Evolutionary conservation across 2,888 invertebrate genomes (phyloP).

Genomic region (Polyploca ridens): DNA sequence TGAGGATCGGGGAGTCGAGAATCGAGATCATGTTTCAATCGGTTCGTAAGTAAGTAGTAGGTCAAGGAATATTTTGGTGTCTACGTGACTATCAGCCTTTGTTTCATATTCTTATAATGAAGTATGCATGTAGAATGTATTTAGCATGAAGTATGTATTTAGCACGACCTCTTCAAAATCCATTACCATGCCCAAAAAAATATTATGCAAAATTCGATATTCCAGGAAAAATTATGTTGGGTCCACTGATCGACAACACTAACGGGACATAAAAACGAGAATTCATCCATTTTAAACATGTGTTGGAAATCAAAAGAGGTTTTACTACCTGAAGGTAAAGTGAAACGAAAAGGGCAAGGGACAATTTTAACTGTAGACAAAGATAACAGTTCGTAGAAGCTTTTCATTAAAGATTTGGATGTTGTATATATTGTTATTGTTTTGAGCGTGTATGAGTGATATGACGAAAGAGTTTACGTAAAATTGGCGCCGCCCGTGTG

Average conservation of each 20-base stretch:
- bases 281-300: not conserved
- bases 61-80: not conserved
- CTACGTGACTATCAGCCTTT: not conserved
- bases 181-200: not conserved
- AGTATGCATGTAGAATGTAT: too few relatives aligned
- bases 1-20: not conserved
- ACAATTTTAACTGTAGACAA: not conserved
- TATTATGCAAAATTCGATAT: not conserved
- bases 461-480: constrained; percentile 6
- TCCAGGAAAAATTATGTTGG: not conserved
- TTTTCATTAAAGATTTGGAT: not conserved
- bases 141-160: not conserved
- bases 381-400: not conserved
- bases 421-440: not conserved
- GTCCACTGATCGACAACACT: not conserved
- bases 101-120: too few relatives aligned
- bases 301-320: not conserved
- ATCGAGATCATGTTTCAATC: not conserved
- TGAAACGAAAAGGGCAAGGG: not conserved
- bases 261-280: constrained; percentile 1
- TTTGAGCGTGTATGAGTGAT: not conserved
- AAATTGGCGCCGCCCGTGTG: not conserved
- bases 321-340: not conserved
- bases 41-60: not conserved
- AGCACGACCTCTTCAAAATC: not conserved